phyloP scores from a whole-genome alignment of 2,888 invertebrate species.

The Melinaea marsaeus region DNA sequence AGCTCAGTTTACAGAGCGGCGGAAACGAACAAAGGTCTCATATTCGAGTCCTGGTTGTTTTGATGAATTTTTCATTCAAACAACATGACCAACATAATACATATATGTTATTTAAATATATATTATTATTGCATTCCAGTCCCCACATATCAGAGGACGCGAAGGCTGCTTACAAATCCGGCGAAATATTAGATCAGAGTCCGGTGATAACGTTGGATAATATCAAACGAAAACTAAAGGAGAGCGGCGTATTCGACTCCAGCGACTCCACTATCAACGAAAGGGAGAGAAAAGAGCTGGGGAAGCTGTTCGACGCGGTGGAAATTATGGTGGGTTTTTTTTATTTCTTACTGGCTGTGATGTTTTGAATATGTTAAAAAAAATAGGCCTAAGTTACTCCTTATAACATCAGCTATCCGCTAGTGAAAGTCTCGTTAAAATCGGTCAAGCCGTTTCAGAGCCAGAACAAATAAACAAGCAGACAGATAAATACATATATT shows the following conservation, averaged over 20 bases:
- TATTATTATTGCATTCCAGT: constrained; percentile 23
- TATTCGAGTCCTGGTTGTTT: too few species aligned
- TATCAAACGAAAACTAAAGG: constrained; percentile 54
- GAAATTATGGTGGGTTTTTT: constrained; percentile 59
- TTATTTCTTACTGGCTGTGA: neutral
- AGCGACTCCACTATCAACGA: constrained; percentile 42
- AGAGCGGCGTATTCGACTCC: constrained; percentile 53
- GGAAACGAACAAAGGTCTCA: too few species aligned
- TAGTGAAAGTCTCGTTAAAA: too few species aligned
- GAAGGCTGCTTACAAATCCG: constrained; percentile 40
- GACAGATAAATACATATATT: too few species aligned
- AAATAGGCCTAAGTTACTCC: too few species aligned
- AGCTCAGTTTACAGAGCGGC: too few species aligned
- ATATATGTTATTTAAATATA: neutral
- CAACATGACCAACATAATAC: too few species aligned
- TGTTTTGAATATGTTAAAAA: neutral
- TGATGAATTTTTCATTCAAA: too few species aligned
- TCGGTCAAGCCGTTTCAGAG: too few species aligned
- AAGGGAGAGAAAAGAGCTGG: constrained; percentile 56
- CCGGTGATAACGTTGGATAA: constrained; percentile 49
- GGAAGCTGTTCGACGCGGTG: constrained; percentile 56
- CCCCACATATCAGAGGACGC: constrained; percentile 33
- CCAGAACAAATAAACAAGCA: too few species aligned
- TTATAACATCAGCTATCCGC: too few species aligned
- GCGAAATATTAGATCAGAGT: constrained; percentile 46